Evolutionary conservation across 2,888 invertebrate genomes (phyloP), one percentile per base, ranked within the genome.

Genomic region (Tenthredo notha): DNA sequence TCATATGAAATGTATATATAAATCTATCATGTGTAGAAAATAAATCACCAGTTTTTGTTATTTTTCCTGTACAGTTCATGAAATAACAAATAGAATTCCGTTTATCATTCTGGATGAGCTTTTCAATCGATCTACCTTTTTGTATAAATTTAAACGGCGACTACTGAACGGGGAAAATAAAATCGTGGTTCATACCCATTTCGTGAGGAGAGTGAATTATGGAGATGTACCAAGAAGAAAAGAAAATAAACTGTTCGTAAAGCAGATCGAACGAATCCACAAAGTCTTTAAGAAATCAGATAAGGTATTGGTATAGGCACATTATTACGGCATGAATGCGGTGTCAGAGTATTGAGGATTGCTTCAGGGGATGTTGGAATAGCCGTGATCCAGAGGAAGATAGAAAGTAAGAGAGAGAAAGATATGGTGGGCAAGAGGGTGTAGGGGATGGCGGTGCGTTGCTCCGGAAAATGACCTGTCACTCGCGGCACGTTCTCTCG

Each of bases 391-490:
- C 84, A 75, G 86, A 85, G 83, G 72, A 84, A 87, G 58, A 77
- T 43, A 86, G 85, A 83, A 85, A 86, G 61, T 74, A 84, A 33
- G 86, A 84, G 85, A 84, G 84, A 80, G 82, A 84, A 54, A 85
- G 85, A 74, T 83, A 37, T 37, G 84, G 85, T 75, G 21, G 84
- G 80, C 84, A 40, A 86, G 86, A 87, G 86, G 85, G 83, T 83
- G 67, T 29, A 86, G 87, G 54, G 89, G 86, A 87, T 86, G 88
- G 87, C 87, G 88, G 90, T 90, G 91, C 92, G 91, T 90, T 88
- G 89, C 91, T 90, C 91, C 91, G 92, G 93, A 93, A 93, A 93
- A 93, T 93, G 92, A 92, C 92, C 93, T 93, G 93, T 93, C 93
- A 92, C 90, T 91, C 90, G 89, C 88, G 91, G 90, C 90, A 91